Evolutionary conservation across 2,888 invertebrate species (phyloP), one percentile per base, ranked within the genome.

Genomic region (Pherbina coryleti): DNA sequence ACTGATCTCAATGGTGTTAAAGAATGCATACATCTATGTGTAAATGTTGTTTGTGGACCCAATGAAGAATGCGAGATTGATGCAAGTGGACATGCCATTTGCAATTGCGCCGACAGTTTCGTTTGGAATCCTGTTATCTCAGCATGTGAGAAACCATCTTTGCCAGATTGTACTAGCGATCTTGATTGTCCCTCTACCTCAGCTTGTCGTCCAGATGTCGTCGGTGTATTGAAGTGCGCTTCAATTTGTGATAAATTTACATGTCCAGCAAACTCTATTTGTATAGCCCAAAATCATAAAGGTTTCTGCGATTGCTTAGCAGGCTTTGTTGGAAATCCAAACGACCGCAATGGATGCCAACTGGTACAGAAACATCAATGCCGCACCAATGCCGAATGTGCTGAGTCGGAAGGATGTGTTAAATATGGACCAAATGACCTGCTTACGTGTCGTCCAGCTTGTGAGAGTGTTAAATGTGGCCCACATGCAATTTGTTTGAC

Each of bases 301-400:
- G 95, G 95, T 62, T 92, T 93, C 84, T 98, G 98, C 86, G 94
- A 95, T 85, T 98, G 98, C 87, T 90, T 95, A 22, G 90, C 92
- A 55, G 97, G 96, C 4, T 98, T 93, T 88, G 92, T 93, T 14
- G 98, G 98, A 53, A 97, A 98, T 91, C 96, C 97, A 22, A 96
- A 96, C 85, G 95, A 97, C 86, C 92, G 97, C 31, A 94, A 94
- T 82, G 97, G 97, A n/a, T 97, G 97, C 85, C 92, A 93, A 83
- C 92, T 92, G 17, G 89, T 94, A 1, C 91, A 93, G 19, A 94
- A 93, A 87, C 94, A 96, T 84, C 92, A 94, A 87, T 97, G 97
- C 85, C 91, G 91, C 17, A 93, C 93, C 60, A 95, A 96, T 88
- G 94, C 93, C 49, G 95, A 97, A 87, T 97, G 97, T 85, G 90